Evolutionary conservation across 30 jellyfish, hydroid and myxozoan genomes (phyloP).

Genomic region (Chrysaora quinquecirrha): DNA sequence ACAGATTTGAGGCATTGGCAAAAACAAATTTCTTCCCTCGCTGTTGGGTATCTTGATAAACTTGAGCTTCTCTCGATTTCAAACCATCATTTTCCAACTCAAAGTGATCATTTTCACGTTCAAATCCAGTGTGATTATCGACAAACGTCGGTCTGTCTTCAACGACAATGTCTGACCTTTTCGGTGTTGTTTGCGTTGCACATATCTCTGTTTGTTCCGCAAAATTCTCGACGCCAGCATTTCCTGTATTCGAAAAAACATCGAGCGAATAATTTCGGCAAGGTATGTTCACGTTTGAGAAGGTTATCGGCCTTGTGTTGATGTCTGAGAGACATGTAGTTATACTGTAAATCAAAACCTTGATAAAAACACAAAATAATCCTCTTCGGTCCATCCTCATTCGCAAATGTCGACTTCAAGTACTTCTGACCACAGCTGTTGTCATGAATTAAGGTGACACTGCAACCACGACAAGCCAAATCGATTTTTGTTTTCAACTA

Average conservation of each 20-base stretch:
- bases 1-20: background rate
- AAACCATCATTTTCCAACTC: background rate
- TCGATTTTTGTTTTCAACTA: no score
- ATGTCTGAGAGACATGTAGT: background rate
- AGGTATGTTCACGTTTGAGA: background rate
- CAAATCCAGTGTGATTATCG: background rate
- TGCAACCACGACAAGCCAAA: constrained; percentile 12
- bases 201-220: constrained; percentile 1
- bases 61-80: no score
- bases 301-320: background rate
- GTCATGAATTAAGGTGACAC: constrained; percentile 16
- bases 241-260: background rate
- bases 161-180: background rate
- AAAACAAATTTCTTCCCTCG: background rate
- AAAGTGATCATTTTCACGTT: background rate
- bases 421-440: constrained; percentile 69
- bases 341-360: constrained; percentile 8
- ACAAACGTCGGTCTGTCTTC: background rate
- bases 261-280: background rate
- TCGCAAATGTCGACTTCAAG: constrained; percentile 68
- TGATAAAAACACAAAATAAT: constrained; percentile 46
- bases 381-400: constrained; percentile 76
- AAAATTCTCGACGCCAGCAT: background rate
- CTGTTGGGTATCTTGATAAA: no score
- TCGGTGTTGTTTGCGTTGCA: background rate